Base-by-base conservation (phyloP, 2,113 vertebrate species). In the Dascyllus trimaculatus region DNA sequence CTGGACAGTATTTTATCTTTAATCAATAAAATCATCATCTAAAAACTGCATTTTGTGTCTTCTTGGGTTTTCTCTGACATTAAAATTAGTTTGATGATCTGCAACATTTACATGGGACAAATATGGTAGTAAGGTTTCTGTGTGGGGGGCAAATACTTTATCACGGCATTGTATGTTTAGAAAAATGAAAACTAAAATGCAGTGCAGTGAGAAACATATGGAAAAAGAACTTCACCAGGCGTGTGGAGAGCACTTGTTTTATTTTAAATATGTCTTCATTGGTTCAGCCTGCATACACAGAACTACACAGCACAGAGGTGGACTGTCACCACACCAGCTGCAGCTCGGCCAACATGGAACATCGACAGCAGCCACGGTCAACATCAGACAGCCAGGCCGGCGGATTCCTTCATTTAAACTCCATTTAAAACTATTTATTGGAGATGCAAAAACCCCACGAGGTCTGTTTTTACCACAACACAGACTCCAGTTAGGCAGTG, bases 241-340 rank as follows among this genome's bases (percentile, higher is more conserved):
- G 76, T 80, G 63, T 90, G 85, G 79, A 93, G 88, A 91, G 89
- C 84, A 91, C 79, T 92, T 93, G 65, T 89, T 94, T 93, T 86
- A 91, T 90, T 93, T 91, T 86, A 87, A 86, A 88, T 83, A 90
- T 75, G 71, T 88, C 76, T 82, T 92, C 84, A 90, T 91, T 92
- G 89, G 88, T 92, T 93, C 72, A 86, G 81, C 85, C 87, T 88
- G 80, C 89, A 80, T 81, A 89, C 80, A 90, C 87, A 91, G 66
- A 86, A 88, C 88, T 88, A 91, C 88, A 91, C 85, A 89, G 88
- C 79, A 91, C 88, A 91, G 82, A 88, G 53, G 85, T 82, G 83
- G 71, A 78, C 82, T 56, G 61, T 74, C 78, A 76, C 74, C 80
- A 63, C 73, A 72, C 79, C 65, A 66, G 48, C 32, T 71, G 79